Evolutionary conservation across 1,140 invertebrate genomes (phyloP).

Genomic region (Macrosteles quadrilineatus): DNA sequence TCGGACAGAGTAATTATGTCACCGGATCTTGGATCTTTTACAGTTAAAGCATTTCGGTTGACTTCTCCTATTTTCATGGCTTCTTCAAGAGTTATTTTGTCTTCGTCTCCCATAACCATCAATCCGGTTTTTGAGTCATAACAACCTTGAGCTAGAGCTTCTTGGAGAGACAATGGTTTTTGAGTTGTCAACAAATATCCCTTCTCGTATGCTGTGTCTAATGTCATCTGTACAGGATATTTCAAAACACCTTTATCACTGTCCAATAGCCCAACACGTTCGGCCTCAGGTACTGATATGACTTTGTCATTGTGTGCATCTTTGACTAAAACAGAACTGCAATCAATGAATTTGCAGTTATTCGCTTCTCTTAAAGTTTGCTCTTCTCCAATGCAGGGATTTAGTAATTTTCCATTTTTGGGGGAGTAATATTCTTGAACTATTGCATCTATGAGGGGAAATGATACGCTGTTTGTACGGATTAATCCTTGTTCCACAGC

Average conservation of each 20-base stretch:
- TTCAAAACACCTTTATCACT: slow-evolving; percentile 66
- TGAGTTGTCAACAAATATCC: slow-evolving; percentile 73
- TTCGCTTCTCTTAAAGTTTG: slow-evolving; percentile 73
- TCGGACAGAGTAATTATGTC: slow-evolving; percentile 78
- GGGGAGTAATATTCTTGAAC: slow-evolving; percentile 77
- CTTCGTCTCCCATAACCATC: slow-evolving; percentile 65
- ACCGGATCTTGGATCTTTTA: slow-evolving; percentile 75
- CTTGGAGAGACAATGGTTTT: slow-evolving; percentile 79
- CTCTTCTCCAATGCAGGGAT: slow-evolving; percentile 75
- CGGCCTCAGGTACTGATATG: slow-evolving; percentile 67
- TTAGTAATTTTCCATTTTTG: slow-evolving; percentile 72
- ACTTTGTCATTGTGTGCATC: slow-evolving; percentile 69
- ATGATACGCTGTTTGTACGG: slow-evolving; percentile 66
- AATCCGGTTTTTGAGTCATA: slow-evolving; percentile 65
- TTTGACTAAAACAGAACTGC: slow-evolving; percentile 67
- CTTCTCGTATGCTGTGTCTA: slow-evolving; percentile 75
- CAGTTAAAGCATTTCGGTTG: slow-evolving; percentile 74
- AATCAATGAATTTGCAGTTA: slow-evolving; percentile 69
- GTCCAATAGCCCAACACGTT: slow-evolving; percentile 69
- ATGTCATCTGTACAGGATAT: slow-evolving; percentile 64
- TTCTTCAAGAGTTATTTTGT: slow-evolving; percentile 73
- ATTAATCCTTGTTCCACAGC: slow-evolving; percentile 70
- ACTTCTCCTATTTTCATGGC: slow-evolving; percentile 76
- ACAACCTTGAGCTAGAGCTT: slow-evolving; percentile 79
- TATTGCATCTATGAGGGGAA: slow-evolving; percentile 73